These are phyloP conservation scores for Lathronympha strigana DNA, from an alignment of 2,888 invertebrate species.

Conservation along the genomic window DNA sequence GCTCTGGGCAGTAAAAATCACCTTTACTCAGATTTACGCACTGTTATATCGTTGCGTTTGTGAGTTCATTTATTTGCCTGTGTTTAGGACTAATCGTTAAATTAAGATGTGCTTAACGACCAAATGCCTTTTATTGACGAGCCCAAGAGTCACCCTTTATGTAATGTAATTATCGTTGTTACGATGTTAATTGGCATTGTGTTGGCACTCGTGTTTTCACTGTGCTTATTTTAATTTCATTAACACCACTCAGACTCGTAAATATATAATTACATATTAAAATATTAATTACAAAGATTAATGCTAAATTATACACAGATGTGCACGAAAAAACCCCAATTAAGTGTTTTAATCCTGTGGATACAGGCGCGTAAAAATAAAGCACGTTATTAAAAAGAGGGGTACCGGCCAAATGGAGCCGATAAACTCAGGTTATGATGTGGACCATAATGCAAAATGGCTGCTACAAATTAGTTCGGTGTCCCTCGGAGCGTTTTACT, in stretches of 20 bases:
- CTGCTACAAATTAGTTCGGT: conserved; percentile 66
- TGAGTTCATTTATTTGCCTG: conserved; percentile 61
- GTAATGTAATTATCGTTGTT: conserved; percentile 29
- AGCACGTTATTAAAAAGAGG: conserved; percentile 78
- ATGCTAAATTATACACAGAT: conserved; percentile 57
- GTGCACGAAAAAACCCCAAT: conserved; percentile 66
- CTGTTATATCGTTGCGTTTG: conserved; percentile 55
- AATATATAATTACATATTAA: conserved; percentile 11
- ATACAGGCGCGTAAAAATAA: conserved; percentile 78
- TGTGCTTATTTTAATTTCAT: conserved; percentile 13
- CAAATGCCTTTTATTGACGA: conserved; percentile 31
- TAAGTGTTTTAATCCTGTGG: conserved; percentile 67
- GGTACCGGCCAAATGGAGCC: conserved; percentile 75
- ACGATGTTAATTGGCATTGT: conserved; percentile 21
- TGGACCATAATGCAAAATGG: conserved; percentile 69
- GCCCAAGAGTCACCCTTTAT: conserved; percentile 24
- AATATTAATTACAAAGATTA: conserved; percentile 39
- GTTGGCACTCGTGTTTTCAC: neutral
- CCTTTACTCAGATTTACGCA: conserved; percentile 64
- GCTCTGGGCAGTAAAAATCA: conserved; percentile 63
- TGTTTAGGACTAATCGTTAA: conserved; percentile 56
- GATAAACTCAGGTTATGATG: conserved; percentile 74
- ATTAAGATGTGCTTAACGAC: conserved; percentile 51
- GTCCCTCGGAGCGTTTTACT: conserved; percentile 41
- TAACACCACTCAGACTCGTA: conserved; percentile 17